These are phyloP conservation scores for Lamellibrachia luymesi DNA, from an alignment of 1,140 invertebrate genomes.

Conservation along the genomic window DNA sequence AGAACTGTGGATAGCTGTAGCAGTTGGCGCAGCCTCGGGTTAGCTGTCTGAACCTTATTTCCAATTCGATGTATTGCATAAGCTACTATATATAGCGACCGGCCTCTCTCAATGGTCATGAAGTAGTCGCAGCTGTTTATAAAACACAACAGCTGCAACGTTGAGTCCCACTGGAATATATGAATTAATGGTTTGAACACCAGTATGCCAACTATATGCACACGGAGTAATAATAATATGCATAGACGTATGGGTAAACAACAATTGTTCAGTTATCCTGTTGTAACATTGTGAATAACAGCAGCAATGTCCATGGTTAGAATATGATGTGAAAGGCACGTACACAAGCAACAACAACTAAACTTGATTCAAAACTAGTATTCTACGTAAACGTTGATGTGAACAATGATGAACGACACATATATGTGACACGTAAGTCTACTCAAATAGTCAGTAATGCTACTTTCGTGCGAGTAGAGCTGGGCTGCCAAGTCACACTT, in stretches of 20 bases:
- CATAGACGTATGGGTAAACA: not conserved
- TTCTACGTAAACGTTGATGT: too few species aligned
- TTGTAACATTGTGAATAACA: too few species aligned
- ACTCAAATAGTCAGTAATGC: too few species aligned
- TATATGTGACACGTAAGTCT: too few species aligned
- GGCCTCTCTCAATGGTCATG: not conserved
- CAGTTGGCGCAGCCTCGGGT: not conserved
- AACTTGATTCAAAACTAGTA: too few species aligned
- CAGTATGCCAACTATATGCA: not conserved
- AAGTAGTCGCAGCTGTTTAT: not conserved
- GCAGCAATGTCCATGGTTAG: too few species aligned
- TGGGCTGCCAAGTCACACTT: too few species aligned
- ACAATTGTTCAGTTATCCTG: too few species aligned
- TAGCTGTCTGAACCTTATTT: not conserved
- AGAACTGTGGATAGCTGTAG: not conserved
- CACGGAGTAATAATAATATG: not conserved
- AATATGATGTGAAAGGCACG: too few species aligned
- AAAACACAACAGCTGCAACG: not conserved
- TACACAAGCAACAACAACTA: too few species aligned
- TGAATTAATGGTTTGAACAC: not conserved
- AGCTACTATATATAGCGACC: not conserved
- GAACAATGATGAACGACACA: too few species aligned
- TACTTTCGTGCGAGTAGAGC: too few species aligned
- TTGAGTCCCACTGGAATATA: not conserved
- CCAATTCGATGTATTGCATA: not conserved